A percentile compares a stretch with the other conserved stretches of the same genome.
phyloP scores from a whole-genome alignment of 2,797 vertebrate species.

The Potorous gilbertii region DNA sequence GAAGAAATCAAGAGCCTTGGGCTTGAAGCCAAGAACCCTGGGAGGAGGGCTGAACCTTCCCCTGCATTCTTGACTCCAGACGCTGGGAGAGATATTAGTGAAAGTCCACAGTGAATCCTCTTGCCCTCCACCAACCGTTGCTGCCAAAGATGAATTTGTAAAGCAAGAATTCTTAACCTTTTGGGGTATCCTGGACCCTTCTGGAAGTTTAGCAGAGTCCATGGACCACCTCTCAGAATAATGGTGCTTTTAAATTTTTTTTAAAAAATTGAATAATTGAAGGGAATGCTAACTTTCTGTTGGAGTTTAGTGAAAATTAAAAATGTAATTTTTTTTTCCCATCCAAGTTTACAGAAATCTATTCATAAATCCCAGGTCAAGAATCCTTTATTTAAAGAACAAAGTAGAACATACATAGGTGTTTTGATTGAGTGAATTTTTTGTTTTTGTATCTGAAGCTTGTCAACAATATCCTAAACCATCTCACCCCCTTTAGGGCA shows the following conservation, averaged over 20 bases:
- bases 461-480: constrained; percentile 5
- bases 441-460: not conserved
- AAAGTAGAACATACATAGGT: not conserved
- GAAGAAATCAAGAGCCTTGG: not conserved
- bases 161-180: not conserved
- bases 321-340: not conserved
- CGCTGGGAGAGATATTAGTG: not conserved
- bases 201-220: not conserved
- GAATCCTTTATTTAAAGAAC: not conserved
- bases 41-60: not conserved
- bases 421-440: not conserved
- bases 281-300: not conserved
- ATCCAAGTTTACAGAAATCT: not conserved
- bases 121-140: not conserved
- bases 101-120: constrained; percentile 1
- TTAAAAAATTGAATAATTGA: not conserved
- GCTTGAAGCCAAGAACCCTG: not conserved
- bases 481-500: not conserved
- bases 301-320: not conserved
- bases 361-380: not conserved
- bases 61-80: constrained; percentile 7
- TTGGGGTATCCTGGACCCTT: not conserved
- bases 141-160: constrained; percentile 37
- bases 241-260: not conserved
- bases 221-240: not conserved